Base-by-base conservation (phyloP, 35 echinoderm and acorn worm genomes). In the Lytechinus pictus region DNA sequence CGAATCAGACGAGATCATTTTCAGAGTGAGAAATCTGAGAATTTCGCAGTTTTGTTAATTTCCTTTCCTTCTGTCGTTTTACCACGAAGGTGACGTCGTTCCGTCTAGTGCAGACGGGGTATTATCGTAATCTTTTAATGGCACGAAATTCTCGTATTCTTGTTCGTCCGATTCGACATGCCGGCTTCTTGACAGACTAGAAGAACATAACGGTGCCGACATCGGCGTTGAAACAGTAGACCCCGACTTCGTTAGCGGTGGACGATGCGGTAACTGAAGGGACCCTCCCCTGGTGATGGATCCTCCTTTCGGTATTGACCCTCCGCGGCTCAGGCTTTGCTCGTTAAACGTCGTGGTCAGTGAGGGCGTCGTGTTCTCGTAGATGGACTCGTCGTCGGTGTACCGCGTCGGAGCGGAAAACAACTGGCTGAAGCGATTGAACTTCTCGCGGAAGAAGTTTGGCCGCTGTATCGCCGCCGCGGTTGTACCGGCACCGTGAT, bases 331-430 rank as follows among this genome's bases (percentile, higher is more conserved):
- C 5, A 55, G 92, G n/a, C 92, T 57, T 9, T 53, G 54, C 7
- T 93, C 92, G 53, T 93, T 93, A 19, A 93, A 28, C 21, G 92
- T 57, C 53, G 92, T 93, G 21, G 52, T 54, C 54, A 53, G 92
- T 24, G 92, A 93, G 8, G 92, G 92, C 11, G 52, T 55, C 16
- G 92, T 93, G 52, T 93, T 93, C 92, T 93, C 92, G 27, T 93
- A 93, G 92, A 93, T 93, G 92, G 92, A 93, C 52, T 93, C 92
- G 92, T 93, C 92, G 10, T 93, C 92, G 4, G 57, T 54, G 54
- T 93, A 55, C 27, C 54, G 92, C 52, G 53, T 54, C 52, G 92
- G 92, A 4, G 92, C 92, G n/a, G 24, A 93, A 27, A 93, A 53
- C 92, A 93, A 10, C 92, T 93, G 92, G 24, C 92, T 93, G 53